Evolutionary conservation across 2,113 vertebrate species (phyloP), one percentile per base, ranked within the genome.

Genomic region (Myodes glareolus): DNA sequence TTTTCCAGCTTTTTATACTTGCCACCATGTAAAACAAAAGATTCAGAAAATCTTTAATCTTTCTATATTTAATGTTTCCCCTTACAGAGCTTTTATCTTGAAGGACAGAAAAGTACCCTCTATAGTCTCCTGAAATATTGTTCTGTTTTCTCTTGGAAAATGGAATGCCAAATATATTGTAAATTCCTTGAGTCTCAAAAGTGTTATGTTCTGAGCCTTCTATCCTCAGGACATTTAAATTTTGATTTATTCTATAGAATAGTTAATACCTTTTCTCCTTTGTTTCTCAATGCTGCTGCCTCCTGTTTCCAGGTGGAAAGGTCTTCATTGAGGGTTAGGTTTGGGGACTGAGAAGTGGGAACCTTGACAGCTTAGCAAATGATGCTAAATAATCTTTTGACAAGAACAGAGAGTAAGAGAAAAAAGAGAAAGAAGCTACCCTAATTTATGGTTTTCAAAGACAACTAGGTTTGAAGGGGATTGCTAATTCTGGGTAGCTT

Each of bases 91-190:
- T 84, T 72, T 77, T 88, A 73, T 76, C 27, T 87, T 84, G 63
- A 72, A 86, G 19, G 36, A 85, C 39, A 27, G n/a, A n/a, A 77
- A 36, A 86, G 87, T 3, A 70, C 0, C n/a, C 7, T 76, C 45
- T 17, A 1, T 94, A 61, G 55, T 87, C 8, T 9, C 77, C 45
- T 94, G 76, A 87, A 50, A 63, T 86, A 78, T 68, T 88, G 19
- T 4, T 87, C 23, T 82, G 6, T 94, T 97, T 95, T 91, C 2
- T 50, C n/a, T 92, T 91, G 82, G 61, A 90, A 94, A 84, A 21
- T 88, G 39, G 39, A 93, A 94, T 94, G 36, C 70, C 81, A 97
- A 92, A 81, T 31, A 86, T 96, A 81, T 33, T 93, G 73, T 95
- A 94, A 92, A 92, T 90, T 23, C 42, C 78, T 61, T 77, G 45